Conservation (phyloP, 2,113 vertebrate genomes). For the Chlamydotis undulata region DNA sequence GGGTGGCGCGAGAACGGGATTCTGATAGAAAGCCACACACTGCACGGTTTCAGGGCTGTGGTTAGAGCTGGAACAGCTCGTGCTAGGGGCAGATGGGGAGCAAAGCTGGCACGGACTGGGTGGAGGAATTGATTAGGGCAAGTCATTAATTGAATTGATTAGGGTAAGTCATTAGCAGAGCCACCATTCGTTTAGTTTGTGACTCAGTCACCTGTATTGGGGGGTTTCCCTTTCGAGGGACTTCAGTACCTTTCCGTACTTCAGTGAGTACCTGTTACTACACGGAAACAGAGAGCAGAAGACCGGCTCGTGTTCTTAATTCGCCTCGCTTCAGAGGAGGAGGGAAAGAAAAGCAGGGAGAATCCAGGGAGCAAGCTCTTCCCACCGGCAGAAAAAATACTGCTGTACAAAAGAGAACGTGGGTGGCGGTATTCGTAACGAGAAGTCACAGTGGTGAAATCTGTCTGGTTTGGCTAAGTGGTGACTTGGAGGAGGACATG, state of each 20-base stretch:
- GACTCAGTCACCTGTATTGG: rapidly evolving
- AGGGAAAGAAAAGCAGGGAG: not conserved
- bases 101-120: not conserved
- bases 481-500: not conserved
- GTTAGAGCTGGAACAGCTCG: not conserved
- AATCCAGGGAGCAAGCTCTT: not conserved
- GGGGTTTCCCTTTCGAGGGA: not conserved
- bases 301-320: not conserved
- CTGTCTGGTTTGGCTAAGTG: not conserved
- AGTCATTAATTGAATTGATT: not conserved
- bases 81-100: not conserved
- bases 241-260: not conserved
- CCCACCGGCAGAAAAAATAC: not conserved
- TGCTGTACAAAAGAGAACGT: not conserved
- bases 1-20: not conserved
- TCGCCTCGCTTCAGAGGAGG: not conserved
- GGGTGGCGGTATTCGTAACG: not conserved
- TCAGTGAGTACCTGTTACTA: not conserved
- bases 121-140: not conserved
- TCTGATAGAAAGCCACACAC: not conserved
- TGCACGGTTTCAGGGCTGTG: rapidly evolving
- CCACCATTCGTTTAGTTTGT: not conserved
- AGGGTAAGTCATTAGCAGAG: not conserved
- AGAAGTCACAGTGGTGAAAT: not conserved
- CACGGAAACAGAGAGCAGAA: no score